Evolutionary conservation across 2,888 invertebrate genomes (phyloP).

Genomic region (Clostera curtula): DNA sequence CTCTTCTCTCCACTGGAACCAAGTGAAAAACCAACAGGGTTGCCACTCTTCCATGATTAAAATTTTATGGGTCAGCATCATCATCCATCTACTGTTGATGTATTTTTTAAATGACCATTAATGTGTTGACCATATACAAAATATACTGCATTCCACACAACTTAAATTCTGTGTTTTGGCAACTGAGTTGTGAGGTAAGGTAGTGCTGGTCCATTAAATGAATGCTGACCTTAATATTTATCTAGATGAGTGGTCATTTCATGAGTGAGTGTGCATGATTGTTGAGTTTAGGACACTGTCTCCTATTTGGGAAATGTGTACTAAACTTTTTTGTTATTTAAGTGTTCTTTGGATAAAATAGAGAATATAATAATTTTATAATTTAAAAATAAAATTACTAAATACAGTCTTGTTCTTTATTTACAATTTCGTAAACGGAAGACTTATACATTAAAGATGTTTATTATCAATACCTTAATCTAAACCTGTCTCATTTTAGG

Average conservation of each 20-base stretch:
- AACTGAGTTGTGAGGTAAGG: no score
- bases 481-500: slow-evolving; percentile 42
- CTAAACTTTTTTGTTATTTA: slow-evolving; percentile 23
- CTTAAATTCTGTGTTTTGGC: no score
- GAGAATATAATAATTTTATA: slow-evolving; percentile 49
- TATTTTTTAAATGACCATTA: no score
- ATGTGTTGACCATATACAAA: no score
- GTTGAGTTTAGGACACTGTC: slow-evolving; percentile 15
- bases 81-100: no score
- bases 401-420: slow-evolving; percentile 58
- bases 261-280: slow-evolving; percentile 21
- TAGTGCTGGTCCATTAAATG: no score
- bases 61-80: no score
- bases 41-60: slow-evolving; percentile 16
- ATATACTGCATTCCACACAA: no score
- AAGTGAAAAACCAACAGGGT: slow-evolving; percentile 64
- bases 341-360: slow-evolving; percentile 23
- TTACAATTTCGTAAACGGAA: slow-evolving; percentile 48
- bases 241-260: slow-evolving; percentile 20
- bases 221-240: slow-evolving; percentile 13
- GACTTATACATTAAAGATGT: slow-evolving; percentile 38
- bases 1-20: slow-evolving; percentile 95
- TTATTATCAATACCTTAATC: slow-evolving; percentile 28
- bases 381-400: slow-evolving; percentile 54
- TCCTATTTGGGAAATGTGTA: slow-evolving; percentile 17